Conservation (phyloP, 2,113 vertebrate species). For the Speoplatyrhinus poulsoni region DNA sequence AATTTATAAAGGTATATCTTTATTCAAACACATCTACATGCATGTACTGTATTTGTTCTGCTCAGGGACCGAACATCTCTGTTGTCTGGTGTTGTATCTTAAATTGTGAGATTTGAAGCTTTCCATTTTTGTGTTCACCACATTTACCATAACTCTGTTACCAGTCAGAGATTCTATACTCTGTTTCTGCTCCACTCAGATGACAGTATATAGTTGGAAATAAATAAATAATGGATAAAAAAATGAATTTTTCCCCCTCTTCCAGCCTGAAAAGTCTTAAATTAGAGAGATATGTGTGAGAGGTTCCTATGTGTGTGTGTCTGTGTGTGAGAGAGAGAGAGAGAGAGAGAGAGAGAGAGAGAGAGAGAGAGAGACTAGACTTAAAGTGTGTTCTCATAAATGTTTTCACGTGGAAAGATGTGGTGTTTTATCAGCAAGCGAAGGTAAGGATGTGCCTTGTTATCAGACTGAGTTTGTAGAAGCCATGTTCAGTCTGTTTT, state of each 20-base stretch:
- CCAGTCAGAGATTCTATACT: slow-evolving; percentile 11
- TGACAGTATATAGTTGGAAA: slow-evolving; percentile 29
- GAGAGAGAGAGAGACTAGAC: slow-evolving; percentile 1
- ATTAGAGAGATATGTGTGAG: slow-evolving; percentile 39
- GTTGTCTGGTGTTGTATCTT: slow-evolving; percentile 29
- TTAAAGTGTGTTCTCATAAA: background rate
- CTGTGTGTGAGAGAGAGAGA: background rate
- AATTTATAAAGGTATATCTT: slow-evolving; percentile 7
- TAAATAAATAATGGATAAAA: slow-evolving; percentile 40
- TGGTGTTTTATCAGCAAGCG: slow-evolving; percentile 43
- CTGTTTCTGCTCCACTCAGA: slow-evolving; percentile 18
- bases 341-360: slow-evolving; percentile 3
- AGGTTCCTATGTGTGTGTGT: slow-evolving; percentile 27
- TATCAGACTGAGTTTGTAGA: slow-evolving; percentile 39
- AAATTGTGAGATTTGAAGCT: slow-evolving; percentile 8
- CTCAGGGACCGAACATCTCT: slow-evolving; percentile 14
- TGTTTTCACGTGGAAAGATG: slow-evolving; percentile 7
- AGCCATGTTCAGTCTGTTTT: slow-evolving; percentile 33
- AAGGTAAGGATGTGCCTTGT: slow-evolving; percentile 31
- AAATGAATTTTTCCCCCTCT: slow-evolving; percentile 46
- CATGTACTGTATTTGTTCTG: slow-evolving; percentile 7
- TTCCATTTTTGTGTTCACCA: slow-evolving; percentile 20
- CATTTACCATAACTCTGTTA: slow-evolving; percentile 23
- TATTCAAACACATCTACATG: background rate
- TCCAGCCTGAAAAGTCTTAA: slow-evolving; percentile 30